Evolutionary conservation across 35 echinoderm and acorn worm species (phyloP).

Genomic region (Heliocidaris tuberculata): DNA sequence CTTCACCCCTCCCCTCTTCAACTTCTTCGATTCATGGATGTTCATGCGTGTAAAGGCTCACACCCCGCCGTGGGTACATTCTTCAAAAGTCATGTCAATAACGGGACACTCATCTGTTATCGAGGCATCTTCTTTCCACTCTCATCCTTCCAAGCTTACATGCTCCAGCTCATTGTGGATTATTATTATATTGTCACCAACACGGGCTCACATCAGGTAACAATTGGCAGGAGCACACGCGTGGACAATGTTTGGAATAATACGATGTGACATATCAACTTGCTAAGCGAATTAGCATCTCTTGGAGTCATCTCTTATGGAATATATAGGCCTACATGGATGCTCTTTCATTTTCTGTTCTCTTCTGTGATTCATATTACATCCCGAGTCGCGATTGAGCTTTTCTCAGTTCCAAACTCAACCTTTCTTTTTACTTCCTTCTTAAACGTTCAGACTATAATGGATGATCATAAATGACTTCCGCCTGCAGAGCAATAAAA

Average conservation of each 20-base stretch:
- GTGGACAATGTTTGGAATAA: constrained; percentile 49
- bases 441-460: background rate
- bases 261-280: constrained; percentile 28
- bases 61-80: constrained; percentile 15
- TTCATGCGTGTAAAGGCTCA: background rate
- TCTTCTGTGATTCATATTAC: background rate
- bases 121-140: constrained; percentile 7
- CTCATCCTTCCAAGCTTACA: background rate
- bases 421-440: background rate
- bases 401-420: background rate
- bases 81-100: constrained; percentile 41
- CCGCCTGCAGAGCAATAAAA: constrained; percentile 21
- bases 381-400: background rate
- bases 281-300: constrained; percentile 26
- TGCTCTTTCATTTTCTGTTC: background rate
- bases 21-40: constrained; percentile 4
- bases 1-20: background rate
- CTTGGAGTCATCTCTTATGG: background rate
- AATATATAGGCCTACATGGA: background rate
- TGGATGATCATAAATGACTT: constrained; percentile 38
- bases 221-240: constrained; percentile 23
- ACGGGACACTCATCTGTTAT: background rate
- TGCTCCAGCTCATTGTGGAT: constrained; percentile 28
- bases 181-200: constrained; percentile 37
- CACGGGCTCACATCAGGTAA: background rate